phyloP scores from a whole-genome alignment of 2,113 vertebrate genomes.

The Verasper variegatus region DNA sequence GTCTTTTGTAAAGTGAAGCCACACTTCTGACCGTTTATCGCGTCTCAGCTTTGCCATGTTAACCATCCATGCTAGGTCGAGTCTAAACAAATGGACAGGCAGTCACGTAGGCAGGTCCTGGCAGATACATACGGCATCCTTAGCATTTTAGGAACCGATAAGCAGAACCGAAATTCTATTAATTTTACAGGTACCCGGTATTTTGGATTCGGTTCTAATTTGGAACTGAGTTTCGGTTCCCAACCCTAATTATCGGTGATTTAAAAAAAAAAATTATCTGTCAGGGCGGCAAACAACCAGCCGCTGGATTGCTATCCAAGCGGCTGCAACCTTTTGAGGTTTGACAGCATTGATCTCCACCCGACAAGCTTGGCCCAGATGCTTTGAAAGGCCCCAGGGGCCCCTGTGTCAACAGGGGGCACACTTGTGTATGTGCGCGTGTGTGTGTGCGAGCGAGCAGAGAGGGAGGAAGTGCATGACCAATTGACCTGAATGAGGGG shows the following conservation, averaged over 20 bases:
- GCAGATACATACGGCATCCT: no score
- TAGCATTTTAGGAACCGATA: no score
- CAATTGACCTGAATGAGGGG: slow-evolving; percentile 61
- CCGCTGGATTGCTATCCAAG: background rate
- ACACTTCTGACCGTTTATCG: no score
- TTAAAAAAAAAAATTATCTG: background rate
- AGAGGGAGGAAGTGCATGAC: slow-evolving; percentile 53
- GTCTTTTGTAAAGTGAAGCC: no score
- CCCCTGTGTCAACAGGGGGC: slow-evolving; percentile 3
- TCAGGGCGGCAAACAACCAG: background rate
- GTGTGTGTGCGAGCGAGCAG: slow-evolving; percentile 16
- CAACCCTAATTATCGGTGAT: background rate
- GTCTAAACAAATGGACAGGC: no score
- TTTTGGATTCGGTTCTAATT: no score
- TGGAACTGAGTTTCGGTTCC: no score
- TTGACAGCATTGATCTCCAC: slow-evolving; percentile 37
- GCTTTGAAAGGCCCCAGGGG: slow-evolving; percentile 7
- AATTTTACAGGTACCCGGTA: no score
- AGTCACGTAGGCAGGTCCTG: no score
- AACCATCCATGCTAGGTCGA: no score
- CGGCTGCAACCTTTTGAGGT: slow-evolving; percentile 33
- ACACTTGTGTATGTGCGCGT: slow-evolving; percentile 15
- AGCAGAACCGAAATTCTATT: no score
- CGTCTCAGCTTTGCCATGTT: no score
- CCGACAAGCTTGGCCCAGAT: slow-evolving; percentile 25